A percentile compares a stretch with the other conserved stretches of the same genome.
phyloP scores from a whole-genome alignment of 2,888 invertebrate species.

The Conistra vaccinii region DNA sequence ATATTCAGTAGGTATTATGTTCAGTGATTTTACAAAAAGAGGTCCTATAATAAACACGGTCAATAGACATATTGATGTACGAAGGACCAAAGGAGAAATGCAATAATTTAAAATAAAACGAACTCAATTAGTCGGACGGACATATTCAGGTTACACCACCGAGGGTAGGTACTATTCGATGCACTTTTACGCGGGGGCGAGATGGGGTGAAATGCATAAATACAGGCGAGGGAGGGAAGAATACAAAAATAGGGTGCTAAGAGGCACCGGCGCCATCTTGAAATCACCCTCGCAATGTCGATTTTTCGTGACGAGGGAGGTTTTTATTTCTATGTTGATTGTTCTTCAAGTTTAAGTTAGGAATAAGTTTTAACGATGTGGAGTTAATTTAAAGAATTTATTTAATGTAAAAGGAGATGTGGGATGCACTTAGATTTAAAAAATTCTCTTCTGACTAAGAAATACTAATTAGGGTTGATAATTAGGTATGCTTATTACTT shows the following conservation, averaged over 20 bases:
- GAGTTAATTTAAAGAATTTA: constrained; percentile 26
- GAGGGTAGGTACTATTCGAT: constrained; percentile 64
- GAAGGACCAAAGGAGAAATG: not conserved
- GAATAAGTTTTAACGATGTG: constrained; percentile 57
- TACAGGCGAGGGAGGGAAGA: constrained; percentile 81
- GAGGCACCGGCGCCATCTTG: constrained; percentile 85
- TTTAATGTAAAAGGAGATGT: not conserved
- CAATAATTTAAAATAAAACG: constrained; percentile 46
- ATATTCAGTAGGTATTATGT: not conserved
- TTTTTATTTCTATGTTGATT: constrained; percentile 62
- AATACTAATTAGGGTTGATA: constrained; percentile 53
- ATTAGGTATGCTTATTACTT: constrained; percentile 45
- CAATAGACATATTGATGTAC: not conserved
- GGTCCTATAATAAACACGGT: not conserved
- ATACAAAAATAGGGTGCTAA: constrained; percentile 88
- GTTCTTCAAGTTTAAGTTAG: constrained; percentile 51
- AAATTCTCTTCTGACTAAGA: constrained; percentile 2
- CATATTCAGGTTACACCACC: constrained; percentile 57
- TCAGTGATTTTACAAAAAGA: not conserved
- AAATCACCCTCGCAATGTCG: constrained; percentile 76
- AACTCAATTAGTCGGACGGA: constrained; percentile 64
- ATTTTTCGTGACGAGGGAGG: constrained; percentile 73
- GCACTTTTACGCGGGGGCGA: constrained; percentile 78
- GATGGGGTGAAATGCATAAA: constrained; percentile 74
- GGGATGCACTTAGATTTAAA: constrained; percentile 15